Percentiles rank a stretch among this genome's conserved stretches.
These are phyloP conservation scores for Ceratina japonica DNA, from an alignment of 1,140 invertebrate genomes.

Conservation along the genomic window DNA sequence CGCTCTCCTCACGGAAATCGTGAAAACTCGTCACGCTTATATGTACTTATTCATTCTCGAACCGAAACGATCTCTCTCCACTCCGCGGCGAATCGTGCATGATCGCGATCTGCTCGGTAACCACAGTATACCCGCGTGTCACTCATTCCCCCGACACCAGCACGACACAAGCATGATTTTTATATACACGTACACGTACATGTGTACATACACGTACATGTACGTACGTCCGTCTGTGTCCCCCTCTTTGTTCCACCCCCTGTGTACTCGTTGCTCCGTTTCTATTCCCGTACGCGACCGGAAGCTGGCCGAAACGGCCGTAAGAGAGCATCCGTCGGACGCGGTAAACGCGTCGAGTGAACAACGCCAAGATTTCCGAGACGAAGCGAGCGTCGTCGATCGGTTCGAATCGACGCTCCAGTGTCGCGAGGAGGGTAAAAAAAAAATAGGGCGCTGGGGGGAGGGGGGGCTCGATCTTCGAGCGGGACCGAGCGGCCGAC, in stretches of 20 bases:
- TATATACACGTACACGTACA: neutral
- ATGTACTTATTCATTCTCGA: constrained; percentile 3
- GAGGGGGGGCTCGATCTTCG: no score
- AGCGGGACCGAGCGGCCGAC: no score
- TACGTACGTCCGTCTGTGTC: neutral
- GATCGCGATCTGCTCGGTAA: constrained; percentile 34
- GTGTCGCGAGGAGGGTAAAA: no score
- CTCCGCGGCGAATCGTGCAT: constrained; percentile 21
- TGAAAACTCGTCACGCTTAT: constrained; percentile 53
- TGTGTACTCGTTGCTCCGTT: constrained; percentile 2
- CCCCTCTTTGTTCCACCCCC: neutral
- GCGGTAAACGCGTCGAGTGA: neutral
- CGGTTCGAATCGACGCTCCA: no score
- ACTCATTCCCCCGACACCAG: constrained; percentile 28
- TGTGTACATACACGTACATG: neutral
- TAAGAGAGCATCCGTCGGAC: neutral
- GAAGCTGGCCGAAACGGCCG: no score
- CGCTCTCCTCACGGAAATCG: constrained; percentile 48
- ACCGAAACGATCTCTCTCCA: neutral
- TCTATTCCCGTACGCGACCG: no score
- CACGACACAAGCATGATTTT: constrained; percentile 38
- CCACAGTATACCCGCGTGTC: constrained; percentile 1
- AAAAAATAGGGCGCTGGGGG: neutral
- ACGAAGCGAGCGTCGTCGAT: no score
- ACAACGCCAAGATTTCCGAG: no score